These are phyloP conservation scores for Babyrousa celebensis DNA, from an alignment of 2,797 vertebrate species.

Conservation along the genomic window DNA sequence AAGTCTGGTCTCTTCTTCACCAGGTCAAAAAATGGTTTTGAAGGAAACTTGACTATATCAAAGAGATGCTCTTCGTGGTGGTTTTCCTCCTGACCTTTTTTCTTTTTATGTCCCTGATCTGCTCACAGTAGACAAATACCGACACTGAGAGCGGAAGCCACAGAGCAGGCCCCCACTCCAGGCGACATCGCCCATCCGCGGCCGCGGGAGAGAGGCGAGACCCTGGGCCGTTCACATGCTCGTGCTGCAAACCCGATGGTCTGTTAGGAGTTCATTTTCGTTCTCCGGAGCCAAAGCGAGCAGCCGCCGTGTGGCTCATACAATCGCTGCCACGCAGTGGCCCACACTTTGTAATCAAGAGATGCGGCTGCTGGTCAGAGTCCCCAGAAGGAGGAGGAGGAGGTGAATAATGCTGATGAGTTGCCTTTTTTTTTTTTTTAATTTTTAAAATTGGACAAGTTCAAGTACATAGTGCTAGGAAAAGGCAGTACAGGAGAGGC, in stretches of 20 bases:
- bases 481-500: background rate
- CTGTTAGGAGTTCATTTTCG: background rate
- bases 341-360: background rate
- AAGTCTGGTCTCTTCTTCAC: background rate
- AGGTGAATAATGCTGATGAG: background rate
- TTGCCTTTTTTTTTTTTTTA: background rate
- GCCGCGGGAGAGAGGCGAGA: background rate
- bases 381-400: background rate
- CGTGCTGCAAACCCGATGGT: fast-evolving
- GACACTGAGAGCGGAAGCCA: background rate
- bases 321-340: background rate
- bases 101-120: background rate
- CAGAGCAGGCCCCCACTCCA: background rate
- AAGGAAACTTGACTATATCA: background rate
- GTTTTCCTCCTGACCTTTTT: background rate
- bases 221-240: background rate
- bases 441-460: background rate
- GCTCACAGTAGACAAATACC: fast-evolving
- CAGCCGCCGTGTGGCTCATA: background rate
- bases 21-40: background rate
- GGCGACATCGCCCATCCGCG: background rate
- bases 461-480: background rate
- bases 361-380: background rate
- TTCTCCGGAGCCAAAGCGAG: background rate
- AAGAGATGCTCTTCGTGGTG: background rate